Conservation (phyloP, 2,113 vertebrate genomes). For the Poeciliopsis retropinna region DNA sequence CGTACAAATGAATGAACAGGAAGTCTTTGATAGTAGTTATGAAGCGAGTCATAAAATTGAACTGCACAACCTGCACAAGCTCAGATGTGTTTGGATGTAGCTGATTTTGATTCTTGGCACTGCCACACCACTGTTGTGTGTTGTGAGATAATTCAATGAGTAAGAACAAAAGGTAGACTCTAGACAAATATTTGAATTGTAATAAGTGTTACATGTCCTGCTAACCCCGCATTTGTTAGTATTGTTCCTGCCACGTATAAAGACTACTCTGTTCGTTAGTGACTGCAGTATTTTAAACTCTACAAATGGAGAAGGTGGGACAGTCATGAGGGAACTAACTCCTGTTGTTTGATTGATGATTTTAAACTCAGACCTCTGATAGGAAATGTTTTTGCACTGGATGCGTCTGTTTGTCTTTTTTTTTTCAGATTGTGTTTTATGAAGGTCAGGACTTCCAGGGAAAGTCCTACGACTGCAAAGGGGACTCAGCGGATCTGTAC, state of each 20-base stretch:
- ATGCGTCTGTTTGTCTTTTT: not conserved
- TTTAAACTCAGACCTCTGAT: not conserved
- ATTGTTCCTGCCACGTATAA: conserved; percentile 60
- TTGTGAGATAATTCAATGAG: conserved; percentile 35
- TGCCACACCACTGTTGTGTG: conserved; percentile 42
- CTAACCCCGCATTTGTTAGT: conserved; percentile 42
- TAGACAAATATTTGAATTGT: conserved; percentile 52
- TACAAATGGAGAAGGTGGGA: conserved; percentile 59
- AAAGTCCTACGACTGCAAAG: conserved; percentile 74
- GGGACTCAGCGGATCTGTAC: conserved; percentile 69
- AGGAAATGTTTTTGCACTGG: not conserved
- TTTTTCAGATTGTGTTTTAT: conserved; percentile 57
- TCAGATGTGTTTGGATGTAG: conserved; percentile 9
- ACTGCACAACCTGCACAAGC: not conserved
- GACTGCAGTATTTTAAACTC: conserved; percentile 9
- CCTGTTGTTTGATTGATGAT: not conserved
- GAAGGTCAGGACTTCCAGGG: conserved; percentile 76
- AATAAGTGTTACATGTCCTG: conserved; percentile 48
- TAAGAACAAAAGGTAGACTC: conserved; percentile 56
- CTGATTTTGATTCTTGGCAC: conserved; percentile 47
- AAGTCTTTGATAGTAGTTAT: no score
- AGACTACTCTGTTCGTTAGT: conserved; percentile 23
- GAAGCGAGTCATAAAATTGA: not conserved
- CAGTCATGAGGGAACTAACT: not conserved
- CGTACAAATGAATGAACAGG: no score